Percentiles rank a stretch among this genome's conserved stretches.
Conservation (phyloP, 2,113 vertebrate genomes). For the Atlantisia rogersi region DNA sequence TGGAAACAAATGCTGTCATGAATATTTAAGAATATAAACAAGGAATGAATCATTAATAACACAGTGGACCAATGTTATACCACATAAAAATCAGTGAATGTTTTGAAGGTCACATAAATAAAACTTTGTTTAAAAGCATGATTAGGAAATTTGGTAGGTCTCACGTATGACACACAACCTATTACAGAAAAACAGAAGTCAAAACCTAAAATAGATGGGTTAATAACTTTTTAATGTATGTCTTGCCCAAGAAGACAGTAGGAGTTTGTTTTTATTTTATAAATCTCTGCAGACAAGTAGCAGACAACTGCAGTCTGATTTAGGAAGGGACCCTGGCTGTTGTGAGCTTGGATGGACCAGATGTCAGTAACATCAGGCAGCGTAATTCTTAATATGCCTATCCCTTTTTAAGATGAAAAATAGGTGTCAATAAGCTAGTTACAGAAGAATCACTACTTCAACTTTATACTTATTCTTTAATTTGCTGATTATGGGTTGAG, state of each 20-base stretch:
- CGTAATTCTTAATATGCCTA: neutral
- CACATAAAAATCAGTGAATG: neutral
- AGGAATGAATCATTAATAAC: neutral
- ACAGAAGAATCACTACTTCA: neutral
- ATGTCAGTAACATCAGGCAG: neutral
- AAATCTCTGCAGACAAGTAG: neutral
- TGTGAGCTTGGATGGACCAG: neutral
- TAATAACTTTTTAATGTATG: neutral
- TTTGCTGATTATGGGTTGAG: neutral
- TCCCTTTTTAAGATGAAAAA: neutral
- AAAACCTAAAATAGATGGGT: neutral
- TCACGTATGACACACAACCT: neutral
- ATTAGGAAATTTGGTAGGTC: neutral
- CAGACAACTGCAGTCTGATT: neutral
- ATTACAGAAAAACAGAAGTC: neutral
- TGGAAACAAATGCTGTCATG: neutral
- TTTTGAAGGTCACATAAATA: neutral
- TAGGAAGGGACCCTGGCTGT: neutral
- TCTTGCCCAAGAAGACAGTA: neutral
- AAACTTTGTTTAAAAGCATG: neutral
- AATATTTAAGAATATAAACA: slow-evolving; percentile 5
- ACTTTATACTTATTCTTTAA: neutral
- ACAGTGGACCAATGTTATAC: neutral
- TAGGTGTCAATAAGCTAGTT: neutral
- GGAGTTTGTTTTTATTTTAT: neutral